Evolutionary conservation across 1,140 invertebrate species (phyloP).

Genomic region (Bombus soroeensis): DNA sequence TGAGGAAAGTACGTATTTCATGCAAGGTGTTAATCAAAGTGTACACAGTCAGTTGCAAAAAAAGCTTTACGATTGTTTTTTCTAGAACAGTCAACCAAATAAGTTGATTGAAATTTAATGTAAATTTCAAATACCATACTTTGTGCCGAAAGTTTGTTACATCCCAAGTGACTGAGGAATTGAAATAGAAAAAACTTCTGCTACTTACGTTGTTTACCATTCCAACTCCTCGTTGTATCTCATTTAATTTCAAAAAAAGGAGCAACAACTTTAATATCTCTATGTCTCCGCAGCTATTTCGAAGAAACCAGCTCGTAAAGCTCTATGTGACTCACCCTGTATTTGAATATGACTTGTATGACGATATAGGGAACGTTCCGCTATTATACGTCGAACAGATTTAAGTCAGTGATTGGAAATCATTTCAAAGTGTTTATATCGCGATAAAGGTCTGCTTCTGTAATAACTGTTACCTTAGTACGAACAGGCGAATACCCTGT

Average conservation of each 20-base stretch:
- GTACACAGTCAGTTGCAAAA: too few relatives aligned
- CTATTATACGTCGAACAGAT: background rate
- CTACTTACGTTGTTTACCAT: too few relatives aligned
- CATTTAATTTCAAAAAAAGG: too few relatives aligned
- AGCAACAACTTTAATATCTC: too few relatives aligned
- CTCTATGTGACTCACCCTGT: background rate
- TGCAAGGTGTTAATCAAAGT: background rate
- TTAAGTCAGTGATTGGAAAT: background rate
- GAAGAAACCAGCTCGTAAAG: background rate
- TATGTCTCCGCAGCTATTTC: background rate
- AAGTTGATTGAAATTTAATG: background rate
- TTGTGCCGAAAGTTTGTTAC: too few relatives aligned
- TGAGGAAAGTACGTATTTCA: background rate
- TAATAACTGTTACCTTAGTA: background rate
- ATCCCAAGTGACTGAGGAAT: too few relatives aligned
- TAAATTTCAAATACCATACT: background rate
- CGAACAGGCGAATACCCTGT: background rate
- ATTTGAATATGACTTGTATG: background rate
- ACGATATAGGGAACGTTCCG: background rate
- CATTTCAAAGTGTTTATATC: background rate
- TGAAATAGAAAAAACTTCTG: too few relatives aligned
- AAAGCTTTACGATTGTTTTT: too few relatives aligned
- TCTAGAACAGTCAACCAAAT: background rate
- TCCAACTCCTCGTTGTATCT: too few relatives aligned
- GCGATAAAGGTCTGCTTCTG: background rate